These are phyloP conservation scores for Parnassius mnemosyne DNA, from an alignment of 2,888 invertebrate genomes.

Conservation along the genomic window DNA sequence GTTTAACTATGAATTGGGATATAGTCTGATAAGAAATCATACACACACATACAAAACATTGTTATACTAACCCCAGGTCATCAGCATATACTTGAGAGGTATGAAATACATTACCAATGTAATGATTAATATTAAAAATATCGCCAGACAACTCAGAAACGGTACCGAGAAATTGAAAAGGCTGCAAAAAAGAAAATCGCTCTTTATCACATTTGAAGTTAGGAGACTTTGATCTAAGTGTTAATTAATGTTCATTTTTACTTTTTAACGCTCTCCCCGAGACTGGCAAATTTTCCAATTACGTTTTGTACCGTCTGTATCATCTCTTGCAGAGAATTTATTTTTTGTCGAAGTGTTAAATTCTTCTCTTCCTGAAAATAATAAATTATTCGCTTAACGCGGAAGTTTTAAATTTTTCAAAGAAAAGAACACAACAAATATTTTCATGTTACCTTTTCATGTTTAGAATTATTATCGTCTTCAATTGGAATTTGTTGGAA, in stretches of 20 bases:
- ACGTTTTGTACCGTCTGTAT: constrained; percentile 96
- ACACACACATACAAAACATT: neutral
- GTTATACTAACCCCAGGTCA: constrained; percentile 88
- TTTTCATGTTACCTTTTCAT: constrained; percentile 26
- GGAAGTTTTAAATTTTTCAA: neutral
- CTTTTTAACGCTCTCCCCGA: constrained; percentile 96
- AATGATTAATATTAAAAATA: constrained; percentile 85
- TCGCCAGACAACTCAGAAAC: constrained; percentile 93
- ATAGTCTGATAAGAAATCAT: too few relatives aligned
- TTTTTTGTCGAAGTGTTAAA: constrained; percentile 91
- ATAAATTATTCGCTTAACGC: neutral
- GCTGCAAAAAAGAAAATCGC: constrained; percentile 77
- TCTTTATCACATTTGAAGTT: constrained; percentile 12
- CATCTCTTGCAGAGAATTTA: constrained; percentile 96
- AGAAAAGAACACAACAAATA: neutral
- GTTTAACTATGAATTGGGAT: too few relatives aligned
- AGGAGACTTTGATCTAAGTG: constrained; percentile 18
- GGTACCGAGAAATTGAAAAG: constrained; percentile 97
- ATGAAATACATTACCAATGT: constrained; percentile 90
- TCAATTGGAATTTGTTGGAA: constrained; percentile 17
- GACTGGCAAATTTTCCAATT: constrained; percentile 92
- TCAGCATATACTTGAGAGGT: constrained; percentile 92
- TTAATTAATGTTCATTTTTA: constrained; percentile 62
- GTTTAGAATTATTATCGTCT: constrained; percentile 20
- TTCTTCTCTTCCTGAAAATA: constrained; percentile 91